These are phyloP conservation scores for Eubasilissa splendida DNA, from an alignment of 2,888 invertebrate genomes.

Conservation along the genomic window DNA sequence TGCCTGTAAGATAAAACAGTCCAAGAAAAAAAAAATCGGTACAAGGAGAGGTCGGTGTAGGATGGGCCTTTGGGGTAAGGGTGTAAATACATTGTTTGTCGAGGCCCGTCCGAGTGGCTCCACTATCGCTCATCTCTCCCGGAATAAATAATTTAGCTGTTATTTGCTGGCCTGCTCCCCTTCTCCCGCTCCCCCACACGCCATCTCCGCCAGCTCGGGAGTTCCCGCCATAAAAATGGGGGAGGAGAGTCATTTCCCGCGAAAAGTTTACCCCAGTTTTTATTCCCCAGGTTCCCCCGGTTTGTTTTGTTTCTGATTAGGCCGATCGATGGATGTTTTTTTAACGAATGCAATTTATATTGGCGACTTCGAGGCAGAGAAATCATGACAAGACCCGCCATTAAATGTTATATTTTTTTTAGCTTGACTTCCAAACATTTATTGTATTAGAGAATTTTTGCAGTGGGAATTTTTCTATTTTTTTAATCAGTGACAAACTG, in stretches of 20 bases:
- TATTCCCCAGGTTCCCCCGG: slow-evolving; percentile 23
- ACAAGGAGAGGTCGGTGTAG: not conserved
- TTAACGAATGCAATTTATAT: slow-evolving; percentile 7
- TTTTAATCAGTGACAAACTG: too few relatives aligned
- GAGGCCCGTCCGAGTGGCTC: slow-evolving; percentile 49
- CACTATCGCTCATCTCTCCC: slow-evolving; percentile 58
- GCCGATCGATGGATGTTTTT: slow-evolving; percentile 44
- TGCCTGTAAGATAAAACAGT: too few relatives aligned
- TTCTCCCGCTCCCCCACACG: slow-evolving; percentile 9
- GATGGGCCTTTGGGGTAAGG: not conserved
- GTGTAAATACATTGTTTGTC: slow-evolving; percentile 43
- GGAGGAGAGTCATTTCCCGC: slow-evolving; percentile 48
- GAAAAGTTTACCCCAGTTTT: slow-evolving; percentile 57
- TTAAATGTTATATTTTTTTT: too few relatives aligned
- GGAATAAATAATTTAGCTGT: slow-evolving; percentile 58
- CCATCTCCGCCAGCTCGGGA: slow-evolving; percentile 9
- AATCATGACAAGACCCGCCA: too few relatives aligned
- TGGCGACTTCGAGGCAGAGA: too few relatives aligned
- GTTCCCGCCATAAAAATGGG: slow-evolving; percentile 45
- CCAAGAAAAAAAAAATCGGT: too few relatives aligned
- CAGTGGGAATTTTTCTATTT: too few relatives aligned
- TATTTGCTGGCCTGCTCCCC: slow-evolving; percentile 53
- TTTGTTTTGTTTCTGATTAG: slow-evolving; percentile 52
- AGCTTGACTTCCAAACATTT: too few relatives aligned
- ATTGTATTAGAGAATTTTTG: too few relatives aligned